Evolutionary conservation across 2,888 invertebrate species (phyloP).

Genomic region (Fragum fragum): DNA sequence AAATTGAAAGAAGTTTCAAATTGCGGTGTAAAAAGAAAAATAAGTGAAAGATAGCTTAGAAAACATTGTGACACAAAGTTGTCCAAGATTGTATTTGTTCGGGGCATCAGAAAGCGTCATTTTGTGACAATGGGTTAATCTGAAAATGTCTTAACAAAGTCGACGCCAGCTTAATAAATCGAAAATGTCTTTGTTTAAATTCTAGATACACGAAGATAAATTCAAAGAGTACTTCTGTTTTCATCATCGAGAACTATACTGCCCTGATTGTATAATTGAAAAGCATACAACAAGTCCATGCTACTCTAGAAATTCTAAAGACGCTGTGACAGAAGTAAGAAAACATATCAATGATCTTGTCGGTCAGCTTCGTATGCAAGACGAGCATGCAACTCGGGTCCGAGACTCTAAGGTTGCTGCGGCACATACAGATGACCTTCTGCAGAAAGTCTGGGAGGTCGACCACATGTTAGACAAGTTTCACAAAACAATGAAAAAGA

Average conservation of each 20-base stretch:
- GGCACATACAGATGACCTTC: conserved; percentile 60
- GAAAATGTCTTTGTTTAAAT: too few species aligned
- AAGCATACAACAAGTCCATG: conserved; percentile 66
- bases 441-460: conserved; percentile 65
- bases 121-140: too few species aligned
- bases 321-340: conserved; percentile 58
- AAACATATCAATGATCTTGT: conserved; percentile 62
- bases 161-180: too few species aligned
- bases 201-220: conserved; percentile 59
- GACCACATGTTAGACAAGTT: conserved; percentile 63
- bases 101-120: too few species aligned
- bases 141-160: too few species aligned
- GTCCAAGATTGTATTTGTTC: too few species aligned
- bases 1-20: too few species aligned
- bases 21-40: too few species aligned
- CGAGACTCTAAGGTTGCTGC: conserved; percentile 55
- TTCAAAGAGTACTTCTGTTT: conserved; percentile 69
- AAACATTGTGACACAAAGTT: too few species aligned
- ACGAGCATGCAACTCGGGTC: conserved; percentile 56
- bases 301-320: conserved; percentile 56
- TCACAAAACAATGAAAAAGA: conserved; percentile 63
- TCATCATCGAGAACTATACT: conserved; percentile 63
- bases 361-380: conserved; percentile 62
- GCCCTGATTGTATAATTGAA: conserved; percentile 66
- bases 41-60: too few species aligned